These are phyloP conservation scores for Siniperca obscura DNA, from an alignment of 2,797 vertebrate genomes.

Conservation along the genomic window DNA sequence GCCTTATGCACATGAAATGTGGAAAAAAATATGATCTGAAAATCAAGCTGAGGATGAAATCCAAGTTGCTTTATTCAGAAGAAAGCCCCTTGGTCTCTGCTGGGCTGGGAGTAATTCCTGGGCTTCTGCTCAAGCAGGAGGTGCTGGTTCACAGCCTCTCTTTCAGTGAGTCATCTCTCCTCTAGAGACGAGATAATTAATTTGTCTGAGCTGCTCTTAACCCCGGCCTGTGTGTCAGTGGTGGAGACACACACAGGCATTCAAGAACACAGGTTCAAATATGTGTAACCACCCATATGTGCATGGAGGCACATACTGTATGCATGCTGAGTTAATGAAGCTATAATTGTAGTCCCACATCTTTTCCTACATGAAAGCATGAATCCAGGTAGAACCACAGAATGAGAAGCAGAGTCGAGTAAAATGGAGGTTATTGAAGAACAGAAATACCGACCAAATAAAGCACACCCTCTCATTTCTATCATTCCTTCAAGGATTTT, in stretches of 20 bases:
- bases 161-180: conserved; percentile 69
- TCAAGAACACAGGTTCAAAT: conserved; percentile 55
- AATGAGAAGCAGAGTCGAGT: conserved; percentile 20
- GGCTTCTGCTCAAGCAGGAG: conserved; percentile 55
- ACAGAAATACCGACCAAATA: conserved; percentile 65
- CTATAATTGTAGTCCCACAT: conserved; percentile 46
- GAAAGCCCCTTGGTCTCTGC: conserved; percentile 43
- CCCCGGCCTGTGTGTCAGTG: conserved; percentile 58
- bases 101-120: conserved; percentile 55
- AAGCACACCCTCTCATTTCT: conserved; percentile 48
- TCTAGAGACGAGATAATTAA: conserved; percentile 75
- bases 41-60: conserved; percentile 66
- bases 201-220: conserved; percentile 80
- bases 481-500: conserved; percentile 74
- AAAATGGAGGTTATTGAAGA: conserved; percentile 52
- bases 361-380: conserved; percentile 10
- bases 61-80: conserved; percentile 50
- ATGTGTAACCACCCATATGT: conserved; percentile 27
- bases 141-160: conserved; percentile 55
- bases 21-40: conserved; percentile 50
- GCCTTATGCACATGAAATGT: conserved; percentile 57
- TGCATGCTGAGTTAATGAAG: conserved; percentile 40
- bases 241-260: conserved; percentile 24
- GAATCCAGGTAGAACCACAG: conserved; percentile 30
- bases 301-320: conserved; percentile 25